Evolutionary conservation across 2,888 invertebrate genomes (phyloP).

Genomic region (Formica aserva): DNA sequence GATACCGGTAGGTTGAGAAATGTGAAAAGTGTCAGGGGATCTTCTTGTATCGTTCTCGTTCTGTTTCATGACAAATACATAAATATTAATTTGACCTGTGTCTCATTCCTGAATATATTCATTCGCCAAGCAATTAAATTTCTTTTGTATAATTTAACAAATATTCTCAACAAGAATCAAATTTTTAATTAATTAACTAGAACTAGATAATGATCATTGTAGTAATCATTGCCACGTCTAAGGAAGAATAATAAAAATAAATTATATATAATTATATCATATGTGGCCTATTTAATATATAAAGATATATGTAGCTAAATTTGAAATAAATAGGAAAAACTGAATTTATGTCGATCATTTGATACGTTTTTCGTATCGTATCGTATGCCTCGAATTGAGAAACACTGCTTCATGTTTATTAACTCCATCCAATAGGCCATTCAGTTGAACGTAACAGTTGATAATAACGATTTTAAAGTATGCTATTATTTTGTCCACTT

Average conservation of each 20-base stretch:
- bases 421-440: neutral
- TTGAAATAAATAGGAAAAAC: neutral
- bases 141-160: neutral
- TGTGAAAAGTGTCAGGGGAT: conserved; percentile 57
- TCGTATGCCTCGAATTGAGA: neutral
- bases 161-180: neutral
- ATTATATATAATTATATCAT: neutral
- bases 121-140: neutral
- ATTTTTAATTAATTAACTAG: neutral
- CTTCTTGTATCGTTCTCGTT: conserved; percentile 22
- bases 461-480: conserved; percentile 17
- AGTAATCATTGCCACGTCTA: neutral
- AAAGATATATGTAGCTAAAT: neutral
- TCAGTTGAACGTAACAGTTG: neutral
- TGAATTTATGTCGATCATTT: neutral
- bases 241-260: neutral
- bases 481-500: conserved; percentile 17
- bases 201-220: neutral
- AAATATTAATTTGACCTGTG: conserved; percentile 35
- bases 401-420: conserved; percentile 5
- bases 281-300: neutral
- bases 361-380: neutral
- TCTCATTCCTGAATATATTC: conserved; percentile 4
- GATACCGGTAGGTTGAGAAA: conserved; percentile 80
- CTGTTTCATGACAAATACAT: conserved; percentile 29